Evolutionary conservation across 2,797 vertebrate species (phyloP).

Genomic region (Spea hammondii): DNA sequence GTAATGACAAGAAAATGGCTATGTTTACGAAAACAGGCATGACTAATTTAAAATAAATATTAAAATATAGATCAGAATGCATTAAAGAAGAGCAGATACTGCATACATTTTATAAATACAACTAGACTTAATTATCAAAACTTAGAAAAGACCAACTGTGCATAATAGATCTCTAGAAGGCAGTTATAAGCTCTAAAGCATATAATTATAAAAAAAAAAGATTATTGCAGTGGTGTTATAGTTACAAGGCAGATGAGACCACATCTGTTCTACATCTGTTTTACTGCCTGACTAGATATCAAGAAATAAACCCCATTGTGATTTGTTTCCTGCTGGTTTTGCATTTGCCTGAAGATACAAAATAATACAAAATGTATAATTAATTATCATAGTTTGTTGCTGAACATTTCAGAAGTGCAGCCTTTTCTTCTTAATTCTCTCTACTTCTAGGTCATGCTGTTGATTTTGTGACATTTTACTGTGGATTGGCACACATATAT

Average conservation of each 20-base stretch:
- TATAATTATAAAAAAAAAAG: conserved; percentile 32
- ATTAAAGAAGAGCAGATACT: not conserved
- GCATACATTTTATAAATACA: conserved; percentile 21
- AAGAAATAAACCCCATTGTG: conserved; percentile 40
- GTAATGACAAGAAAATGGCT: not conserved
- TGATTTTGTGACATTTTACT: no score
- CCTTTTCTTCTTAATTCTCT: not conserved
- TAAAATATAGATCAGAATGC: conserved; percentile 5
- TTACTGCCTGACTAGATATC: conserved; percentile 28
- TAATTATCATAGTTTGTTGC: conserved; percentile 33
- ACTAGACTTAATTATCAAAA: conserved; percentile 23
- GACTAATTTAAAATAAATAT: conserved; percentile 1
- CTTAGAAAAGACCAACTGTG: conserved; percentile 29
- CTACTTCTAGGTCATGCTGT: not conserved
- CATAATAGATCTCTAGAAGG: conserved; percentile 37
- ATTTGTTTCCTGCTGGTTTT: conserved; percentile 41
- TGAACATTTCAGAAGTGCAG: not conserved
- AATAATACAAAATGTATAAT: conserved; percentile 43
- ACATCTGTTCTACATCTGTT: conserved; percentile 41
- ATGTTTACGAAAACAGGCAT: no score
- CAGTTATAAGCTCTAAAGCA: conserved; percentile 36
- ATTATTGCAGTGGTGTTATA: conserved; percentile 28
- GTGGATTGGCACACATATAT: no score
- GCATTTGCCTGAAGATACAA: conserved; percentile 36
- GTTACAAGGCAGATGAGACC: conserved; percentile 43